Conservation (phyloP, 2,113 vertebrate genomes). For the Calypte anna region DNA sequence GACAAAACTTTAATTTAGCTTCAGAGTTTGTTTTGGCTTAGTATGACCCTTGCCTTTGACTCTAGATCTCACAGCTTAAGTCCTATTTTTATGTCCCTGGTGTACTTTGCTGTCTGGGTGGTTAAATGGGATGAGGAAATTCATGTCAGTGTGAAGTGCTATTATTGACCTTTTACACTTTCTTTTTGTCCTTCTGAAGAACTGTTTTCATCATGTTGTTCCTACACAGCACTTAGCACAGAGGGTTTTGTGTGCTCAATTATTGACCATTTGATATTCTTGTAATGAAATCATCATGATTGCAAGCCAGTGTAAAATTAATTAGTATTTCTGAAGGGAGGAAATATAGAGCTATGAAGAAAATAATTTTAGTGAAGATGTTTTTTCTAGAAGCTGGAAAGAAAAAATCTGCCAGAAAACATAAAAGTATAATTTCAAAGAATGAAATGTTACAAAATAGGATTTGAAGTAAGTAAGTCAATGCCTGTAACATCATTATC, state of each 20-base stretch:
- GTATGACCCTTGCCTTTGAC: neutral
- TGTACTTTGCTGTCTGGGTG: neutral
- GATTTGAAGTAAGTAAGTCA: neutral
- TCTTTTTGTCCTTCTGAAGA: neutral
- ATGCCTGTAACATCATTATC: neutral
- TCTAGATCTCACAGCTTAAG: neutral
- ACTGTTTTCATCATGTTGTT: neutral
- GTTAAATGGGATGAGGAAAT: neutral
- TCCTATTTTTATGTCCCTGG: neutral
- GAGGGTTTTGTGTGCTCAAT: neutral
- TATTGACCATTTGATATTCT: neutral
- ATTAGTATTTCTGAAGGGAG: conserved; percentile 4
- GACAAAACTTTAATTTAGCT: neutral
- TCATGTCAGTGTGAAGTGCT: neutral
- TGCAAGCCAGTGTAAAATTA: conserved; percentile 25
- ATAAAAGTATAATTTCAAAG: neutral
- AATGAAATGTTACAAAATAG: neutral
- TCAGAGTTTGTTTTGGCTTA: neutral
- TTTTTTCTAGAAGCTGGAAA: neutral
- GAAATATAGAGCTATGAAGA: neutral
- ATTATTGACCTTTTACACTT: neutral
- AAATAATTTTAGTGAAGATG: neutral
- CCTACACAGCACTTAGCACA: neutral
- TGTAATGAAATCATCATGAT: neutral
- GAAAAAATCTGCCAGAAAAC: neutral